These are phyloP conservation scores for Leptodactylus fuscus DNA, from an alignment of 2,113 vertebrate species.

Conservation along the genomic window DNA sequence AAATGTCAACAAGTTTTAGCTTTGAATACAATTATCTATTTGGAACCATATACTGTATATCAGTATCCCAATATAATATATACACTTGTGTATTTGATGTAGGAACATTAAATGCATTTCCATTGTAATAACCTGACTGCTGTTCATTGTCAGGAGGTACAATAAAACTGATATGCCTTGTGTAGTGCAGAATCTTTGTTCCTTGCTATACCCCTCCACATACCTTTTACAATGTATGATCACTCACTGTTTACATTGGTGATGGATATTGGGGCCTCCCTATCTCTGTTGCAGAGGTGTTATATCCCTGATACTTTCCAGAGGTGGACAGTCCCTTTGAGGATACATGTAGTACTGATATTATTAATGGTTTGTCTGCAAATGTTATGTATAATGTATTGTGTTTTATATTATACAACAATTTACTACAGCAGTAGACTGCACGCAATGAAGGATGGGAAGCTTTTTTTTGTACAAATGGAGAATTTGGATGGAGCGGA, in stretches of 20 bases:
- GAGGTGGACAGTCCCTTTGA: conserved; percentile 6
- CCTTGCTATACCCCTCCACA: background rate
- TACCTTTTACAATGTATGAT: background rate
- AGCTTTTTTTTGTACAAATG: background rate
- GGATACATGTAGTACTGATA: background rate
- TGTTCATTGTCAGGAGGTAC: background rate
- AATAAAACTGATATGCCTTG: background rate
- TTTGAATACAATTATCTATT: too few relatives aligned
- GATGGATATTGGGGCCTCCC: background rate
- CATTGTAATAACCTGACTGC: too few relatives aligned
- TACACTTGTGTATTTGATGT: too few relatives aligned
- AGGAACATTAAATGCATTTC: too few relatives aligned
- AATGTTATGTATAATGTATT: conserved; percentile 18
- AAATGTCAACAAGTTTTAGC: too few relatives aligned
- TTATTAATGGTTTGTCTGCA: conserved; percentile 23
- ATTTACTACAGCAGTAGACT: background rate
- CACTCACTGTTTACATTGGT: background rate
- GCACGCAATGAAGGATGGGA: background rate
- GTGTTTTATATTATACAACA: background rate
- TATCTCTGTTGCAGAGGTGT: background rate
- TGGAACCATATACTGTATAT: too few relatives aligned
- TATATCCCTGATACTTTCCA: background rate
- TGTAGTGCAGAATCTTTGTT: background rate
- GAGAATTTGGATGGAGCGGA: background rate
- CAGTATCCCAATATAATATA: too few relatives aligned